A percentile compares a stretch with the other conserved stretches of the same genome.
phyloP scores from a whole-genome alignment of 1,140 invertebrate genomes.

The Nephila pilipes region DNA sequence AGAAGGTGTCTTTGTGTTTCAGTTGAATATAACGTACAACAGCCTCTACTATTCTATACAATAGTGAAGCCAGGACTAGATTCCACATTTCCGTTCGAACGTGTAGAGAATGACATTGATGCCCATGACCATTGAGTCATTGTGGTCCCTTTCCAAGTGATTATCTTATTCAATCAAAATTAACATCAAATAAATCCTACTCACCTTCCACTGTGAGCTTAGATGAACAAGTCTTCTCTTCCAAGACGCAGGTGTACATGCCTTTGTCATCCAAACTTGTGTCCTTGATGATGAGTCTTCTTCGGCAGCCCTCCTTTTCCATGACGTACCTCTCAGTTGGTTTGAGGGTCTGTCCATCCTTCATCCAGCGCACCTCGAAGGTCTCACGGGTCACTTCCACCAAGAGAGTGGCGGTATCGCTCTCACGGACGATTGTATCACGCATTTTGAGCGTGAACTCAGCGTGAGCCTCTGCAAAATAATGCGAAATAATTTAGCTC shows the following conservation, averaged over 20 bases:
- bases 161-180: too few relatives aligned
- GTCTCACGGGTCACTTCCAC: constrained; percentile 78
- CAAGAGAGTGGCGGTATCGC: constrained; percentile 78
- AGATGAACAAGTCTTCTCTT: constrained; percentile 77
- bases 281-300: constrained; percentile 79
- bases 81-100: too few relatives aligned
- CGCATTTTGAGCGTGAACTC: constrained; percentile 78
- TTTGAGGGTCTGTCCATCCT: constrained; percentile 80
- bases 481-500: not conserved
- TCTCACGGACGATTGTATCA: constrained; percentile 78
- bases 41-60: too few relatives aligned
- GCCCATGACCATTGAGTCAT: too few relatives aligned
- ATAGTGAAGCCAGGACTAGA: too few relatives aligned
- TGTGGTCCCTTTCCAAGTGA: too few relatives aligned
- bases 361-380: constrained; percentile 80
- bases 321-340: constrained; percentile 77
- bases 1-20: too few relatives aligned
- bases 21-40: too few relatives aligned
- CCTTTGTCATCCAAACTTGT: constrained; percentile 80
- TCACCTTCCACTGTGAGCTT: constrained; percentile 77
- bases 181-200: too few relatives aligned
- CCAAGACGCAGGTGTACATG: constrained; percentile 81
- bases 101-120: too few relatives aligned
- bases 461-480: constrained; percentile 71
- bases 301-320: constrained; percentile 76